A percentile compares a stretch with the other conserved stretches of the same genome.
These are phyloP conservation scores for Perca fluviatilis DNA, from an alignment of 2,113 vertebrate species.

Conservation along the genomic window DNA sequence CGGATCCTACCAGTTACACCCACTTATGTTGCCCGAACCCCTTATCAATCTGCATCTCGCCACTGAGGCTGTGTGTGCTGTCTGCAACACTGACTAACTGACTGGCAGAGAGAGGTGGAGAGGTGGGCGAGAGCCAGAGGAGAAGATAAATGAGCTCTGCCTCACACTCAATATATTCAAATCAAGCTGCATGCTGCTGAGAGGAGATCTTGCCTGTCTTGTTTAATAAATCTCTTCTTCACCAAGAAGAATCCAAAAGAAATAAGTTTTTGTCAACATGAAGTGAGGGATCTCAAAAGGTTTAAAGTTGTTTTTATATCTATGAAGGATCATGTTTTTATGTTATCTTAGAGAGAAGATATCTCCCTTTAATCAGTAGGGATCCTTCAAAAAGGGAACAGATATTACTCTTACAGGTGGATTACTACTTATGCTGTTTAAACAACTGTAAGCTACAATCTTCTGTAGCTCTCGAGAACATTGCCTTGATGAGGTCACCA, in stretches of 20 bases:
- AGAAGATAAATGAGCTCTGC: conserved; percentile 62
- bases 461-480: neutral
- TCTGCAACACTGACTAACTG: conserved; percentile 42
- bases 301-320: neutral
- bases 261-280: neutral
- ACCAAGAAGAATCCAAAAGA: conserved; percentile 1
- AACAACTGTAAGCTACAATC: neutral
- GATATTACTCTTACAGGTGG: neutral
- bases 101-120: conserved; percentile 37
- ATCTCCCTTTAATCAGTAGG: neutral
- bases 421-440: neutral
- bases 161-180: conserved; percentile 44
- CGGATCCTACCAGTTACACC: conserved; percentile 49
- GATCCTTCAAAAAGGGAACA: neutral
- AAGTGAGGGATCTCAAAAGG: neutral
- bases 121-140: conserved; percentile 47
- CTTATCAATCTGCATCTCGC: conserved; percentile 55
- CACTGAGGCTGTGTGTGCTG: conserved; percentile 16
- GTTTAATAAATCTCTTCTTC: conserved; percentile 40
- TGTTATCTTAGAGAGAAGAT: neutral
- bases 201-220: conserved; percentile 25
- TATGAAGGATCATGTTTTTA: neutral
- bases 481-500: neutral
- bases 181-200: conserved; percentile 29
- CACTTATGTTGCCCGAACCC: conserved; percentile 38